A percentile compares a stretch with the other conserved stretches of the same genome.
These are phyloP conservation scores for Odocoileus virginianus DNA, from an alignment of 2,113 vertebrate species.

Conservation along the genomic window DNA sequence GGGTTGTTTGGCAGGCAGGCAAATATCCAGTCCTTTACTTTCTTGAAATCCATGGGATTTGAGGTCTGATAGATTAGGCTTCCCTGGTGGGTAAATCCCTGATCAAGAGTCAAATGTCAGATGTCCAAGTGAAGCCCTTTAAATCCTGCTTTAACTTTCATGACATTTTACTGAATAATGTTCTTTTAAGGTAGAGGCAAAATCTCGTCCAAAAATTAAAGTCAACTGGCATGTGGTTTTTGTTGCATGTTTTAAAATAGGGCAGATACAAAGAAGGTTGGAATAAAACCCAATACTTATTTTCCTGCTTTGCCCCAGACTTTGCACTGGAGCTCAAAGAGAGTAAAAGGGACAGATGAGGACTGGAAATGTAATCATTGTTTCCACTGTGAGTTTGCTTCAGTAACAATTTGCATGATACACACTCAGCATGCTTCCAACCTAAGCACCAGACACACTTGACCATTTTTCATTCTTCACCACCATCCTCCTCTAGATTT, in stretches of 20 bases:
- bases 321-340: neutral
- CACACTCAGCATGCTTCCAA: neutral
- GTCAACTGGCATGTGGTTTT: constrained; percentile 27
- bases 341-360: neutral
- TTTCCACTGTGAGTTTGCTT: neutral
- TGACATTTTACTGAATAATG: constrained; percentile 62
- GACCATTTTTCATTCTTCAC: neutral
- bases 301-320: constrained; percentile 8
- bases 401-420: neutral
- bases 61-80: constrained; percentile 28
- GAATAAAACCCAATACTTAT: neutral
- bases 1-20: neutral
- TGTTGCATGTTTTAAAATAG: constrained; percentile 26
- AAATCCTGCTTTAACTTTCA: constrained; percentile 55
- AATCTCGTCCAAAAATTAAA: constrained; percentile 53
- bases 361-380: neutral
- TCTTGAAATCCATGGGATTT: constrained; percentile 25
- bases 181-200: constrained; percentile 36
- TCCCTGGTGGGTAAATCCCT: constrained; percentile 15
- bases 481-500: neutral
- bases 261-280: neutral
- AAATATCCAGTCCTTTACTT: neutral
- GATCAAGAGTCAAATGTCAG: constrained; percentile 51
- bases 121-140: constrained; percentile 53
- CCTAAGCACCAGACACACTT: neutral